These are phyloP conservation scores for Lutjanus erythropterus DNA, from an alignment of 2,113 vertebrate genomes.

Conservation along the genomic window DNA sequence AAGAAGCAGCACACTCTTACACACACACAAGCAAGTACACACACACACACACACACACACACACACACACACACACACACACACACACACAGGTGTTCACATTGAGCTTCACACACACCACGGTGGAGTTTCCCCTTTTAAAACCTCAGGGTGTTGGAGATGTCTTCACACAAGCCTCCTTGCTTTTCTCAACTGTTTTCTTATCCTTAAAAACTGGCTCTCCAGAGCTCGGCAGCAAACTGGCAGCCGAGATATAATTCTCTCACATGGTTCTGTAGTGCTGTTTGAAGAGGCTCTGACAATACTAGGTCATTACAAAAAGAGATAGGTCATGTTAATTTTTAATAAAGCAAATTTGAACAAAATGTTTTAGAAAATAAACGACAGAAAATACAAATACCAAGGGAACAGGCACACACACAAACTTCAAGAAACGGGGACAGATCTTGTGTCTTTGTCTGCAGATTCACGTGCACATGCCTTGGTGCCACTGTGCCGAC, in stretches of 20 bases:
- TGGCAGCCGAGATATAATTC: slow-evolving; percentile 45
- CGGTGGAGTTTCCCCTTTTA: slow-evolving; percentile 48
- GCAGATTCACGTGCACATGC: slow-evolving; percentile 44
- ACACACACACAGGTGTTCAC: slow-evolving; percentile 26
- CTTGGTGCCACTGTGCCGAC: slow-evolving; percentile 37
- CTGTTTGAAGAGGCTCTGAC: slow-evolving; percentile 37
- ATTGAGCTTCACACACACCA: slow-evolving; percentile 36
- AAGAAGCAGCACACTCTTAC: slow-evolving; percentile 33
- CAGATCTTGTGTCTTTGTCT: slow-evolving; percentile 30
- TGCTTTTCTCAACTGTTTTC: slow-evolving; percentile 44
- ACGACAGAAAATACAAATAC: slow-evolving; percentile 13
- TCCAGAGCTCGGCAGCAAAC: slow-evolving; percentile 39
- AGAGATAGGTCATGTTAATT: slow-evolving; percentile 11
- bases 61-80: not conserved
- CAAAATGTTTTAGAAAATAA: slow-evolving; percentile 17
- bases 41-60: slow-evolving; percentile 7
- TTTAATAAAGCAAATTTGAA: slow-evolving; percentile 8
- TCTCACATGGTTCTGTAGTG: slow-evolving; percentile 34
- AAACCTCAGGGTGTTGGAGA: slow-evolving; percentile 54
- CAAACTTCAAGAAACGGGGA: slow-evolving; percentile 29
- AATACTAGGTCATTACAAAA: slow-evolving; percentile 2
- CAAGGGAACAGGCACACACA: not conserved
- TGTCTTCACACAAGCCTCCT: slow-evolving; percentile 55
- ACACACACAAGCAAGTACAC: slow-evolving; percentile 5
- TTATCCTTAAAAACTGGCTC: slow-evolving; percentile 57